phyloP scores from a whole-genome alignment of 2,888 invertebrate species.

The Drosophila mercatorum region DNA sequence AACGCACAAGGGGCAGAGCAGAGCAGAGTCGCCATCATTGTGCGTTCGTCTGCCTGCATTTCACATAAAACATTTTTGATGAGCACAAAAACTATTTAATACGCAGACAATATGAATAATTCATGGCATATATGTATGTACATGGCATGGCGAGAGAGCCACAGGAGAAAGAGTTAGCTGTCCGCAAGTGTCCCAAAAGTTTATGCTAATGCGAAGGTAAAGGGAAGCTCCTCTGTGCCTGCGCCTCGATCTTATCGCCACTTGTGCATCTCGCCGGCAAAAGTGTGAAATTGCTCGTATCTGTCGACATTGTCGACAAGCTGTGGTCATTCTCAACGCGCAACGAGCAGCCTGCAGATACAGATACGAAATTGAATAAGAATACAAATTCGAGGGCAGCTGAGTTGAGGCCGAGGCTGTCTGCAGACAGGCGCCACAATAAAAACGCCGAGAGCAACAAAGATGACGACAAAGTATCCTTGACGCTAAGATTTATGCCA shows the following conservation, averaged over 20 bases:
- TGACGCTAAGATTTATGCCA: constrained; percentile 79
- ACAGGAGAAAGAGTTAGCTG: constrained; percentile 31
- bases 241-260: constrained; percentile 53
- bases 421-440: constrained; percentile 79
- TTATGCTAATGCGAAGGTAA: constrained; percentile 61
- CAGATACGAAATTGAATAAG: constrained; percentile 20
- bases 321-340: constrained; percentile 79
- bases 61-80: constrained; percentile 78
- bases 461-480: constrained; percentile 80
- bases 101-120: constrained; percentile 74
- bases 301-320: constrained; percentile 73
- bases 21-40: constrained; percentile 28
- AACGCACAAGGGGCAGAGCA: constrained; percentile 28
- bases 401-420: constrained; percentile 22
- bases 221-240: background rate
- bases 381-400: constrained; percentile 17
- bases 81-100: constrained; percentile 76
- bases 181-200: constrained; percentile 59
- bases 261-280: constrained; percentile 60
- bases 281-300: constrained; percentile 82
- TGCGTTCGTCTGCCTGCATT: constrained; percentile 42
- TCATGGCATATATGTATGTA: constrained; percentile 56
- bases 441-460: constrained; percentile 74
- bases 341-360: constrained; percentile 45
- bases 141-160: background rate